Base-by-base conservation (phyloP, 2,888 invertebrate genomes). In the Ectobius pallidus region DNA sequence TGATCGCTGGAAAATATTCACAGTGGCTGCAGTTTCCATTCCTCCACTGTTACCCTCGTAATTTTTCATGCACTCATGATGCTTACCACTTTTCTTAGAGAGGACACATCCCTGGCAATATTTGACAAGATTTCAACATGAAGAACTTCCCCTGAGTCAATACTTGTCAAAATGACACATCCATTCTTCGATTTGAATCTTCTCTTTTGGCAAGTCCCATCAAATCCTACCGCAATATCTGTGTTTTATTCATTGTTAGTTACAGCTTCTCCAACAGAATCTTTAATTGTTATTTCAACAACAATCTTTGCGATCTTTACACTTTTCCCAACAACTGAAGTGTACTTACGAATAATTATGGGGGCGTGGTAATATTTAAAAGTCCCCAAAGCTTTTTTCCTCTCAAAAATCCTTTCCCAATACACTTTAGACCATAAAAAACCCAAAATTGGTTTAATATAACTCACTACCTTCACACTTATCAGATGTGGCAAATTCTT, bases 391-490 rank as follows among this genome's bases (percentile, higher is more conserved):
- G n/a, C 7, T 14, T n/a, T 7, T 46, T 46, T 14, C 46, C 46
- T 46, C 11, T n/a, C 3, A n/a, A 14, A 46, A 46, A 46, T 3
- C 46, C 46, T 46, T 7, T 46, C 46, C 46, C 46, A 14, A 46
- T 46, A n/a, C 46, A 46, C n/a, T n/a, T 46, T 14, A 46, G 46
- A 3, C 46, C 11, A 46, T 46, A 46, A n/a, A 46, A 46, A n/a
- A 46, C n/a, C 46, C n/a, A n/a, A 14, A 7, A 46, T 46, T 46
- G 11, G 46, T n/a, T n/a, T 46, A 7, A 46, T 14, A 46, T 3
- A 46, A n/a, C 3, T 46, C 46, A 46, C 46, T 46, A n/a, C n/a
- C n/a, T 46, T 46, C n/a, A 46, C 46, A 46, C 46, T 46, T 46
- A 46, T 46, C 46, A n/a, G 46, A 46, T 46, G 46, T 7, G n/a